Evolutionary conservation across 23 tunicate genomes (phyloP).

Genomic region (Styela plicata): DNA sequence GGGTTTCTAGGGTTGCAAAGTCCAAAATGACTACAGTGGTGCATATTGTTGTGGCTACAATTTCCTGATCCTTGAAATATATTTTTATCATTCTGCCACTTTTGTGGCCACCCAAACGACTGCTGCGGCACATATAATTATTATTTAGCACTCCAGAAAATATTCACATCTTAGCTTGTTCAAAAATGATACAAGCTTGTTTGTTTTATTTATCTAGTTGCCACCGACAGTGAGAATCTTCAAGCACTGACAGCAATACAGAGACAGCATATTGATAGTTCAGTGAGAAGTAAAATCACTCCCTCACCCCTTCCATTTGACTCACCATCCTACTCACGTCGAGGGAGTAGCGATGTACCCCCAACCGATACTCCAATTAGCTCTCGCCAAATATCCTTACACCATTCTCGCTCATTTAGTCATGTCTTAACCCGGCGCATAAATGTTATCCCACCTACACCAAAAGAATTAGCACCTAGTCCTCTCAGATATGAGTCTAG

Average conservation of each 20-base stretch:
- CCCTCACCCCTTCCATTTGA: constrained; percentile 20
- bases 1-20: too few relatives aligned
- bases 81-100: too few relatives aligned
- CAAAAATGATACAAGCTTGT: too few relatives aligned
- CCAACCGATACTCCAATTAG: not conserved
- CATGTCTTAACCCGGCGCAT: not conserved
- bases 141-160: too few relatives aligned
- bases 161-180: too few relatives aligned
- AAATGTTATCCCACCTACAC: not conserved
- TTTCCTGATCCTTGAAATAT: too few relatives aligned
- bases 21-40: too few relatives aligned
- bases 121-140: too few relatives aligned
- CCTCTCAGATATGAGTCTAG: not conserved
- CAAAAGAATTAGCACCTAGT: not conserved
- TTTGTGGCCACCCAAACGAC: not conserved
- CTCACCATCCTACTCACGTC: not conserved
- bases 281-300: constrained; percentile 14
- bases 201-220: not conserved
- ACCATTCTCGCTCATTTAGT: constrained; percentile 10
- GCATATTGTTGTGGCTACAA: too few relatives aligned
- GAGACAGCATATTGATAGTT: constrained; percentile 27
- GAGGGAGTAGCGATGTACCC: constrained; percentile 7
- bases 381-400: not conserved
- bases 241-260: constrained; percentile 27
- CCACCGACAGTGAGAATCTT: constrained; percentile 28